Conservation (phyloP, 2,888 invertebrate species). For the Diogma glabrata region DNA sequence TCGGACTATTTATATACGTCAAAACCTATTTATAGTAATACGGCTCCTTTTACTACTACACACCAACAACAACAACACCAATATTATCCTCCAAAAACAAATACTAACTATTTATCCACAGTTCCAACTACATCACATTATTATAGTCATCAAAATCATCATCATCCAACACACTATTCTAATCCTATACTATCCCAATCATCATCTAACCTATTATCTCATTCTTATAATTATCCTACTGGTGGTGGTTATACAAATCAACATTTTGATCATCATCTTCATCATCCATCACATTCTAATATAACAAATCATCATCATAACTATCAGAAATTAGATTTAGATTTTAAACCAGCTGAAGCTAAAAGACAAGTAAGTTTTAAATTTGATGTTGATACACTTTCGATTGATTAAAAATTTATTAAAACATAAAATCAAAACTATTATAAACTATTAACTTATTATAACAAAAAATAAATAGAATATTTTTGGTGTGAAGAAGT, state of each 20-base stretch:
- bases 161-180: constrained; percentile 15
- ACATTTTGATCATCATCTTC: constrained; percentile 25
- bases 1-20: constrained; percentile 9
- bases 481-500: too few species aligned
- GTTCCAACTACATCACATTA: neutral
- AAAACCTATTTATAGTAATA: constrained; percentile 11
- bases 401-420: constrained; percentile 33
- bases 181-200: constrained; percentile 26
- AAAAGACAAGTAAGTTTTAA: constrained; percentile 41
- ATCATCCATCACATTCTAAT: constrained; percentile 23
- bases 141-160: too few species aligned
- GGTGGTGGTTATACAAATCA: constrained; percentile 18
- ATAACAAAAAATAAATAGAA: too few species aligned
- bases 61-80: neutral
- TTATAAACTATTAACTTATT: too few species aligned
- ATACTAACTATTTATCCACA: constrained; percentile 19
- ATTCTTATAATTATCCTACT: neutral
- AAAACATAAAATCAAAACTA: too few species aligned
- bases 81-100: constrained; percentile 17
- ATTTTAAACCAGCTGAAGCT: constrained; percentile 37
- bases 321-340: constrained; percentile 38
- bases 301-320: constrained; percentile 23
- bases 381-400: constrained; percentile 40
- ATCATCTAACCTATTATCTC: constrained; percentile 18
- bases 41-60: neutral